These are phyloP conservation scores for Gymnopithys bicolor DNA, from an alignment of 2,797 vertebrate species.

Conservation along the genomic window DNA sequence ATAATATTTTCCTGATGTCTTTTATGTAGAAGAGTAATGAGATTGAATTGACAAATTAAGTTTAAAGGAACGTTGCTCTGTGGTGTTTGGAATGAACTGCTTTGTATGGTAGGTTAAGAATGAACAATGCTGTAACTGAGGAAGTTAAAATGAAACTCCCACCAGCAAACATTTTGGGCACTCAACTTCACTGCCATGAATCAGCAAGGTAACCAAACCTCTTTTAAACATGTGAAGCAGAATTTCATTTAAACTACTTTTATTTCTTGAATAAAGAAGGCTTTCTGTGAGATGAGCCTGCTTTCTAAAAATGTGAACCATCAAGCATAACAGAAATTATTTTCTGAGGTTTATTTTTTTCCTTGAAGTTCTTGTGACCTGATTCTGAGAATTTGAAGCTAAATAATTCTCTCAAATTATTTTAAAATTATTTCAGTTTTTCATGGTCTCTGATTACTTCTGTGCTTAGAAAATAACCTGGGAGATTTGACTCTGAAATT, in stretches of 20 bases:
- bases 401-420: not conserved
- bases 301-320: not conserved
- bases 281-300: conserved; percentile 14
- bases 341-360: not conserved
- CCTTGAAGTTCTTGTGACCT: not conserved
- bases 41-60: conserved; percentile 23
- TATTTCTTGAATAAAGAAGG: conserved; percentile 27
- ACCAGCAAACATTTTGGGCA: not conserved
- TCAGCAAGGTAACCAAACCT: not conserved
- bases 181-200: conserved; percentile 11
- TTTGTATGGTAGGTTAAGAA: conserved; percentile 15
- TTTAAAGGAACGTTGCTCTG: not conserved
- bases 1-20: conserved; percentile 4
- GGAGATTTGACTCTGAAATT: not conserved
- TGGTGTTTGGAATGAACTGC: not conserved
- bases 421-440: not conserved
- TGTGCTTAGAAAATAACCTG: not conserved
- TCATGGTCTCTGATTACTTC: not conserved
- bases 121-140: not conserved
- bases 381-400: not conserved
- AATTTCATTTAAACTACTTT: conserved; percentile 37
- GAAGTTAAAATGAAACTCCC: conserved; percentile 41
- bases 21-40: not conserved
- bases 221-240: conserved; percentile 42
- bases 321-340: not conserved